Percentiles rank a stretch among this genome's conserved stretches.
Evolutionary conservation across 2,113 vertebrate genomes (phyloP).

Genomic region (Hemibagrus wyckioides): DNA sequence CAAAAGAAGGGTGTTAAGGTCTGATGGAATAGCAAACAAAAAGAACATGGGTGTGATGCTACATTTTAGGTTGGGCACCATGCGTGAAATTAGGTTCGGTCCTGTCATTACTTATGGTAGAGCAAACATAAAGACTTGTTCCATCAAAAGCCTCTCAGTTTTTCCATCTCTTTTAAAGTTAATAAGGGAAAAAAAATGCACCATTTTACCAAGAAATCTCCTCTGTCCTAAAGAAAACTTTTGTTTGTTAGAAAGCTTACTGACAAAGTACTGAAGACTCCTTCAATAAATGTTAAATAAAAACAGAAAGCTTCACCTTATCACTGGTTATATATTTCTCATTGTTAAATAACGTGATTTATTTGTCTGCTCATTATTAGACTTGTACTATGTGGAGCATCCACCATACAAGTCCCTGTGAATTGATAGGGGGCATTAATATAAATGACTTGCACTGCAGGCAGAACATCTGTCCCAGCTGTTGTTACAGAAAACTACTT

Average conservation of each 20-base stretch:
- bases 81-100: neutral
- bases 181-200: neutral
- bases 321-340: neutral
- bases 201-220: neutral
- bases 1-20: neutral
- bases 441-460: neutral
- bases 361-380: neutral
- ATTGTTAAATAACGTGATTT: neutral
- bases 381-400: neutral
- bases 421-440: neutral
- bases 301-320: neutral
- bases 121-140: neutral
- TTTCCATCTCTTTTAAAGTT: neutral
- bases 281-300: neutral
- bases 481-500: neutral
- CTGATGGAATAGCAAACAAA: neutral
- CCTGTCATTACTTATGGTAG: neutral
- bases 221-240: neutral
- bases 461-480: neutral
- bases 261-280: neutral
- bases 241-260: neutral
- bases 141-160: neutral
- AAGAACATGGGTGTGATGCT: too few species aligned
- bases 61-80: neutral
- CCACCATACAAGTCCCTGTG: neutral